These are phyloP conservation scores for Coregonus sp. DNA, from an alignment of 2,797 vertebrate species.

Conservation along the genomic window DNA sequence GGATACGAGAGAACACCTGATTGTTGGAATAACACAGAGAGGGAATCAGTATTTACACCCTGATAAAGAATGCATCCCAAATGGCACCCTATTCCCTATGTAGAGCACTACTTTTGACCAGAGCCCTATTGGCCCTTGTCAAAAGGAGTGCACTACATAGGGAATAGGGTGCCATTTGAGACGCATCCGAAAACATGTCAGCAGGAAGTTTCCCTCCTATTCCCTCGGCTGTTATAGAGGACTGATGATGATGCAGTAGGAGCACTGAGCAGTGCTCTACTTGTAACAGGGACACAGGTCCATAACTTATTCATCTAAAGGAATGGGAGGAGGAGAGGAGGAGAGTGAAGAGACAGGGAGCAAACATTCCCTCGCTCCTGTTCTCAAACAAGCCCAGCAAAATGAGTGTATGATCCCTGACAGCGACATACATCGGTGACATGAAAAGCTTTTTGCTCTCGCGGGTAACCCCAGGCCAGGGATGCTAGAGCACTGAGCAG, in stretches of 20 bases:
- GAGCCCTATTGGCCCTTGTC: not conserved
- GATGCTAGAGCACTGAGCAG: not conserved
- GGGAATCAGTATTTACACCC: not conserved
- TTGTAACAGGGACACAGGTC: conserved; percentile 34
- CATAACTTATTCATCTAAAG: conserved; percentile 57
- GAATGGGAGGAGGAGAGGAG: not conserved
- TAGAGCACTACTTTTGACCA: not conserved
- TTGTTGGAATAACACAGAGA: not conserved
- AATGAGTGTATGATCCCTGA: conserved; percentile 1
- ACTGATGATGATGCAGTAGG: conserved; percentile 33
- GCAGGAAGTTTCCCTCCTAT: not conserved
- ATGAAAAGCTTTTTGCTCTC: conserved; percentile 18
- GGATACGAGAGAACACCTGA: not conserved
- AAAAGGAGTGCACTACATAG: not conserved
- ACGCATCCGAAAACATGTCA: not conserved
- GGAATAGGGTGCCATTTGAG: not conserved
- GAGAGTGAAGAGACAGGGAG: not conserved
- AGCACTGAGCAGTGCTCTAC: conserved; percentile 24
- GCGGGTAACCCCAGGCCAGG: not conserved
- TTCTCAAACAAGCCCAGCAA: not conserved
- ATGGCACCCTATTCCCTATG: not conserved
- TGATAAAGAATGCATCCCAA: not conserved
- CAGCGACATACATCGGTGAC: conserved; percentile 7
- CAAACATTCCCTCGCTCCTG: not conserved
- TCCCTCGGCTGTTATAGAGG: conserved; percentile 22